These are phyloP conservation scores for Arctocebus calabarensis DNA, from an alignment of 2,797 vertebrate species.

Conservation along the genomic window DNA sequence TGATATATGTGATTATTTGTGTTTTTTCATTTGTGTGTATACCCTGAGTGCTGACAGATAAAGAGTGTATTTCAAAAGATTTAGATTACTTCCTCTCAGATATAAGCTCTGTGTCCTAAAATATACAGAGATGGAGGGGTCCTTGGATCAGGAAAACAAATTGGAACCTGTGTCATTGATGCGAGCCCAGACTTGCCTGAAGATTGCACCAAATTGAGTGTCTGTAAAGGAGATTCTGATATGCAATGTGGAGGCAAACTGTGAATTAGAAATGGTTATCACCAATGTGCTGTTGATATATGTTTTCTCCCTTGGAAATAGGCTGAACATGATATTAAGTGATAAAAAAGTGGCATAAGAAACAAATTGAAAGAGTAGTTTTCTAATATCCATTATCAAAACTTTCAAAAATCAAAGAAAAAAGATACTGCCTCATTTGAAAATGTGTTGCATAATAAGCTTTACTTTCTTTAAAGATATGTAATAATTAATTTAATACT, in stretches of 20 bases:
- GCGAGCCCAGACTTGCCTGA: conserved; percentile 66
- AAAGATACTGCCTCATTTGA: neutral
- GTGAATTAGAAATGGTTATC: conserved; percentile 70
- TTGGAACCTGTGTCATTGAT: conserved; percentile 15
- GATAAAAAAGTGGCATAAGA: neutral
- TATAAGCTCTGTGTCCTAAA: conserved; percentile 60
- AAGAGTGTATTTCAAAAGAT: conserved; percentile 62
- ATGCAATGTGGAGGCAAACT: conserved; percentile 66
- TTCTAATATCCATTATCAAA: neutral
- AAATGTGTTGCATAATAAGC: neutral
- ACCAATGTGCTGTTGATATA: neutral
- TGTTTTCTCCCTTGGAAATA: conserved; percentile 53
- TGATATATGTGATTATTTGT: conserved; percentile 63
- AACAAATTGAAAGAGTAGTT: neutral
- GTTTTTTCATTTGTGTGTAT: conserved; percentile 58
- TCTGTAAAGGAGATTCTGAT: conserved; percentile 74
- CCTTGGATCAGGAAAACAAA: conserved; percentile 72
- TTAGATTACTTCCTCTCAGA: conserved; percentile 68
- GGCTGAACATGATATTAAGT: neutral
- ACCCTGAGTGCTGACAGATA: conserved; percentile 46
- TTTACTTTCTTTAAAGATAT: conserved; percentile 1
- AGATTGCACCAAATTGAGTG: conserved; percentile 43
- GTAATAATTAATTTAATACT: neutral
- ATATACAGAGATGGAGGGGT: conserved; percentile 45
- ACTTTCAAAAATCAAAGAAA: neutral